Evolutionary conservation across 1,140 invertebrate genomes (phyloP).

Genomic region (Saccostrea echinata): DNA sequence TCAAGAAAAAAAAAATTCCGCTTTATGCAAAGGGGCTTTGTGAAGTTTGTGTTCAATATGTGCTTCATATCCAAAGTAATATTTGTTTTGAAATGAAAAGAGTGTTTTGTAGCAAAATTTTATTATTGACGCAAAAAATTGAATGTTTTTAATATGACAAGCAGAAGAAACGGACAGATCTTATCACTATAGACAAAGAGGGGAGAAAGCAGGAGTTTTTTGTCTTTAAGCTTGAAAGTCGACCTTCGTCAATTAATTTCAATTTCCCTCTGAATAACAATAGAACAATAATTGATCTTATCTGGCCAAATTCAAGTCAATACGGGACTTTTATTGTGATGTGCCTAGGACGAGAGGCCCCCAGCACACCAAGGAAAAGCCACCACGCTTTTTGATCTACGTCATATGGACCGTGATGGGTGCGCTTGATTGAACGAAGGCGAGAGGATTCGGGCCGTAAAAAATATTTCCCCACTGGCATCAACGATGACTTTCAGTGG

Average conservation of each 20-base stretch:
- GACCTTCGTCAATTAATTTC: constrained; percentile 23
- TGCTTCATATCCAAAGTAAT: neutral
- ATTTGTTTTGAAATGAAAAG: neutral
- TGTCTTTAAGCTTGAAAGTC: constrained; percentile 37
- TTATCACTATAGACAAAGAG: neutral
- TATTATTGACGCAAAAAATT: neutral
- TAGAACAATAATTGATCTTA: constrained; percentile 37
- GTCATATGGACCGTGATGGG: neutral
- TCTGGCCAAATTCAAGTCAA: constrained; percentile 30
- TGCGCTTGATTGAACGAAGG: constrained; percentile 35
- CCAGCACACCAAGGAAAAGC: constrained; percentile 15
- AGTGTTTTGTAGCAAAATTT: neutral
- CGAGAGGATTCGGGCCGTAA: constrained; percentile 24
- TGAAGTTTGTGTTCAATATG: neutral
- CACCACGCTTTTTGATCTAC: constrained; percentile 2
- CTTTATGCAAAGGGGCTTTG: neutral
- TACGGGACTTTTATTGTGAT: constrained; percentile 27
- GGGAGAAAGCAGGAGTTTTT: neutral
- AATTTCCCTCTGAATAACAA: constrained; percentile 31
- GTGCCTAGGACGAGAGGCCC: neutral
- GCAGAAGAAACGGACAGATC: neutral
- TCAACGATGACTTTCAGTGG: constrained; percentile 23
- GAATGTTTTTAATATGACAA: neutral
- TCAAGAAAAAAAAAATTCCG: neutral
- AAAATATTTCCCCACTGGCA: constrained; percentile 26